Conservation (phyloP, 2,888 invertebrate species). For the Idaea aversata region DNA sequence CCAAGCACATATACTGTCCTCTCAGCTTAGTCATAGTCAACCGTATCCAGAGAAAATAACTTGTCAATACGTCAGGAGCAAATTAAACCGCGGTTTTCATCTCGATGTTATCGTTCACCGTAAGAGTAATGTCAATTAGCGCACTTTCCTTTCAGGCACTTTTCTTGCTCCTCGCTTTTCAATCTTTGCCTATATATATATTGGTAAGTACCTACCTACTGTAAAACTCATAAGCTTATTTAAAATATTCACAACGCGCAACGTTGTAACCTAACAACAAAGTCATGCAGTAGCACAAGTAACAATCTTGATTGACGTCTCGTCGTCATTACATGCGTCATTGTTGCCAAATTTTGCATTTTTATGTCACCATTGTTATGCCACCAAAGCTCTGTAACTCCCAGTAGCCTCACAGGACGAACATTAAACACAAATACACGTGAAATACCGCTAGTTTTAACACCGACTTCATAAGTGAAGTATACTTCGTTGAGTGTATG, state of each 20-base stretch:
- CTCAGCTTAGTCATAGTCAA: no score
- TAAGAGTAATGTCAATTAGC: no score
- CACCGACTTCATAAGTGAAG: background rate
- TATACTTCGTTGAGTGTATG: constrained; percentile 25
- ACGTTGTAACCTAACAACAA: background rate
- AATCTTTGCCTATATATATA: no score
- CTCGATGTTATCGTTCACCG: no score
- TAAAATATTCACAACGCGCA: background rate
- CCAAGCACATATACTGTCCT: no score
- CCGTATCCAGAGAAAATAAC: no score
- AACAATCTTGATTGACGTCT: background rate
- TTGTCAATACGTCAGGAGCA: no score
- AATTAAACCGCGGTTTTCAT: no score
- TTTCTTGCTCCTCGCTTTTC: no score
- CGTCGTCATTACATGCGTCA: constrained; percentile 23
- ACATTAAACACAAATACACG: constrained; percentile 42
- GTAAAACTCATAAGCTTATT: background rate
- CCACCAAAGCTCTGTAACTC: constrained; percentile 47
- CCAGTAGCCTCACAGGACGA: constrained; percentile 51
- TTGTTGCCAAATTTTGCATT: constrained; percentile 40
- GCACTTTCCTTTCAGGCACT: no score
- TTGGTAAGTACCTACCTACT: no score
- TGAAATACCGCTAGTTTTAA: constrained; percentile 42
- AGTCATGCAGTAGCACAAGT: background rate
- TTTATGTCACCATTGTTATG: constrained; percentile 61